Base-by-base conservation (phyloP, 1,140 invertebrate genomes). In the Trinorchestia longiramus region DNA sequence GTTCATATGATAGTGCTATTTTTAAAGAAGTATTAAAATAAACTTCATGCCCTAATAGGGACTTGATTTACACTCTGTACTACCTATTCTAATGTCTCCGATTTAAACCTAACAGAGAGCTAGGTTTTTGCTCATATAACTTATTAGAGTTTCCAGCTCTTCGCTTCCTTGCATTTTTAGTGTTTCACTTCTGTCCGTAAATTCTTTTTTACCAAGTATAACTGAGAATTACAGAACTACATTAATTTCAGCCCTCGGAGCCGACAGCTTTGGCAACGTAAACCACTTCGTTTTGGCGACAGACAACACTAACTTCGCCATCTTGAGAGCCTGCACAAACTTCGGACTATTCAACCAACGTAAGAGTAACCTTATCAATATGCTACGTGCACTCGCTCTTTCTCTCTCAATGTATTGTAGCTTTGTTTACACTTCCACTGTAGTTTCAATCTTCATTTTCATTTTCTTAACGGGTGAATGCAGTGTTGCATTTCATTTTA, bases 261-360 rank as follows among this genome's bases (percentile, higher is more conserved):
- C 92, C 36, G 92, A 94, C 92, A 94, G 92, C 40, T 94, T 94
- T 47, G 92, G 92, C 43, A 94, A 94, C 92, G 92, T 47, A 44
- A 94, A 94, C 92, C 92, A 94, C 11, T 94, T 94, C 92, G 92
- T 94, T 11, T 43, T 94, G 92, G 92, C 92, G 40, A 43, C 43
- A 19, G 92, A 47, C 92, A 45, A 43, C 92, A 36, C 8, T 3
- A 94, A 94, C 43, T 94, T 43, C 43, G 43, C 44, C 43, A 94
- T 94, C 43, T 0, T 94, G 6, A 6, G 92, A 94, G 92, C 92
- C 43, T 94, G 92, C 44, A 94, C 92, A 43, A 94, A 94, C 44
- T 94, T 94, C 40, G 92, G 92, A 8, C 92, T 94, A 6, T 94
- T 45, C 92, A 94, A 94, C 40, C 92, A 94, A 94, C 92, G 92